phyloP scores from a whole-genome alignment of 1,140 invertebrate genomes.

The Ylistrum balloti region DNA sequence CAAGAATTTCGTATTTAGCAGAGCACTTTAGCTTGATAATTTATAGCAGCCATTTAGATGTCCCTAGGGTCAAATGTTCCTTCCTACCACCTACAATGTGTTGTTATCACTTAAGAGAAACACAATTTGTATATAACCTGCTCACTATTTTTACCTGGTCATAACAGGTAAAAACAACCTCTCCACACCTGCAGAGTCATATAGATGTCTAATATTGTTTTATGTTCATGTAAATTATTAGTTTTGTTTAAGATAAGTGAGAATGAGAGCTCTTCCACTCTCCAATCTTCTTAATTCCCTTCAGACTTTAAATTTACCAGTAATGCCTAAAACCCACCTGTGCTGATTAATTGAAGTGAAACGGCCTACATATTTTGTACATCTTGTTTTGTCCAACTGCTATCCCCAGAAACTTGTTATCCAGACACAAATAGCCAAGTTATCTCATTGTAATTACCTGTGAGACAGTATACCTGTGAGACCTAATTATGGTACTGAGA shows the following conservation, averaged over 20 bases:
- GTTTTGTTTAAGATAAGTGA: background rate
- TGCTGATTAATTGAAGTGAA: no score
- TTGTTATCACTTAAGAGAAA: background rate
- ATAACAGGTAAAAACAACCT: background rate
- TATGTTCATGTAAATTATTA: background rate
- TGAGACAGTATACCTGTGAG: no score
- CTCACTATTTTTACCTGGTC: background rate
- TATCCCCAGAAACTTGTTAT: no score
- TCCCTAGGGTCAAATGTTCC: constrained; percentile 1
- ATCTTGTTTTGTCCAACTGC: no score
- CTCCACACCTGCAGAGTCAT: background rate
- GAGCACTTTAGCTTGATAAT: background rate
- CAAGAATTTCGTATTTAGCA: background rate
- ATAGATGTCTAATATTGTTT: background rate
- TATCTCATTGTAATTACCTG: background rate
- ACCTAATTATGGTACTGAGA: background rate
- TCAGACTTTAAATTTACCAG: no score
- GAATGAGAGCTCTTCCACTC: background rate
- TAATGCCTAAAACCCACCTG: no score
- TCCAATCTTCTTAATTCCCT: no score
- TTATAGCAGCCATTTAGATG: background rate
- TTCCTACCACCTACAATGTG: background rate
- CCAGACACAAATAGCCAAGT: background rate
- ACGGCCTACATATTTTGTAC: background rate
- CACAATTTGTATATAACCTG: background rate